Conservation (phyloP, 2,797 vertebrate species). For the Cyprinodon diabolis region DNA sequence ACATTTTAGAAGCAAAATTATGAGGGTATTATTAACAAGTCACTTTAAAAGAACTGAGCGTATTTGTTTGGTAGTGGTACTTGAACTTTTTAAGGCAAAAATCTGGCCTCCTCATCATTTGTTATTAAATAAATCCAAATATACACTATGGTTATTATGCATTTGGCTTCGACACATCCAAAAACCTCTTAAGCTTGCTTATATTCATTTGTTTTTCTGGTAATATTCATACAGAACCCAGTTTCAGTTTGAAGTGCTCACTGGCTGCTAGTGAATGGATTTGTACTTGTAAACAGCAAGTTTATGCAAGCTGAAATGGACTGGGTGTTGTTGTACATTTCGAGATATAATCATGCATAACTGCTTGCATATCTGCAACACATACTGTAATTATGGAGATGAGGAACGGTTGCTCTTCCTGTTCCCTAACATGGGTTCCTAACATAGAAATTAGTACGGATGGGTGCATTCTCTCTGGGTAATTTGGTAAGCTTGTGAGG, state of each 20-base stretch:
- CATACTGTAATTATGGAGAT: conserved; percentile 59
- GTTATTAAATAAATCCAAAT: not conserved
- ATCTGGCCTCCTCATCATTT: conserved; percentile 11
- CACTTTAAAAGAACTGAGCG: not conserved
- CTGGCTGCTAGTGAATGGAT: conserved; percentile 36
- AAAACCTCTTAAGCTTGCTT: conserved; percentile 8
- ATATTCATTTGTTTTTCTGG: not conserved
- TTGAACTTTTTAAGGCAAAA: not conserved
- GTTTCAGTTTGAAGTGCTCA: not conserved
- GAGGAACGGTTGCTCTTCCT: conserved; percentile 42
- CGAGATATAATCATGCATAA: conserved; percentile 26
- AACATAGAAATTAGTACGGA: conserved; percentile 42
- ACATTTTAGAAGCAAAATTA: not conserved
- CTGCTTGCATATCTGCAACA: conserved; percentile 58
- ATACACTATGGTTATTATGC: not conserved
- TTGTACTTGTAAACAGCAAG: conserved; percentile 49
- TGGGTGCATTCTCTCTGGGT: conserved; percentile 43
- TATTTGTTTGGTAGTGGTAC: not conserved
- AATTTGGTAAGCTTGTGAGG: not conserved
- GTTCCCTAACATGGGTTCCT: conserved; percentile 38
- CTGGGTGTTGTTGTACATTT: conserved; percentile 44
- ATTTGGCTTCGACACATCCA: conserved; percentile 1
- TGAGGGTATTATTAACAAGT: not conserved
- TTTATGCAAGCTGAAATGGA: conserved; percentile 52
- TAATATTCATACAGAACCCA: not conserved